Conservation (phyloP, 2,113 vertebrate genomes). For the Lamprotornis superbus region DNA sequence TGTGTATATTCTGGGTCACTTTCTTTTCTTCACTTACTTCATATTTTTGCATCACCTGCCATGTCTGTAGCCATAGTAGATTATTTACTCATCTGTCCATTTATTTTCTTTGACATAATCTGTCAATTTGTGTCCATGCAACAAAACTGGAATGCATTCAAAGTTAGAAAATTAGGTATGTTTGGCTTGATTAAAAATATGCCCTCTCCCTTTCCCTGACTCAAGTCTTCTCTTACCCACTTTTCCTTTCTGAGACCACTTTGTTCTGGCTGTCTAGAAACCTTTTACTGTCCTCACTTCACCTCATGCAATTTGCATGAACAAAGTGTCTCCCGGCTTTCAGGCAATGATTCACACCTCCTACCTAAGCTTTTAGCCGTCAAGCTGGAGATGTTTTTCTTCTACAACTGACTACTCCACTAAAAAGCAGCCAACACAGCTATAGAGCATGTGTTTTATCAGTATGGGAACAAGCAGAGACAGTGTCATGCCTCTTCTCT, state of each 20-base stretch:
- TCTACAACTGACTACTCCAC: neutral
- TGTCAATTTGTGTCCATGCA: neutral
- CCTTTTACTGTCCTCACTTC: slow-evolving; percentile 27
- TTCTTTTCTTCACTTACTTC: neutral
- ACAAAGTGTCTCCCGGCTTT: slow-evolving; percentile 34
- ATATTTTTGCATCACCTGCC: neutral
- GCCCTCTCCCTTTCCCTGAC: neutral
- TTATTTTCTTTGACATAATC: neutral
- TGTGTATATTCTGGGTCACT: neutral
- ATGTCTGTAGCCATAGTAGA: fast-evolving
- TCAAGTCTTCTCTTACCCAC: neutral
- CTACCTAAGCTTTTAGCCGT: slow-evolving; percentile 40
- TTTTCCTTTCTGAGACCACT: neutral
- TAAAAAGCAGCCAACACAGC: neutral
- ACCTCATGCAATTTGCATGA: neutral
- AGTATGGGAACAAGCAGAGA: neutral
- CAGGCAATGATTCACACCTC: slow-evolving; percentile 53
- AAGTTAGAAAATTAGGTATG: neutral
- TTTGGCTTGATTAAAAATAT: neutral
- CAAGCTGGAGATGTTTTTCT: slow-evolving; percentile 3
- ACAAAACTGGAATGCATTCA: neutral
- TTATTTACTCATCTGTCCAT: neutral
- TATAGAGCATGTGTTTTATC: neutral
- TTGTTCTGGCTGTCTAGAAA: neutral
- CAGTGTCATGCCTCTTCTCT: neutral